A percentile compares a stretch with the other conserved stretches of the same genome.
Evolutionary conservation across 2,113 vertebrate species (phyloP).

Genomic region (Antidorcas marsupialis): DNA sequence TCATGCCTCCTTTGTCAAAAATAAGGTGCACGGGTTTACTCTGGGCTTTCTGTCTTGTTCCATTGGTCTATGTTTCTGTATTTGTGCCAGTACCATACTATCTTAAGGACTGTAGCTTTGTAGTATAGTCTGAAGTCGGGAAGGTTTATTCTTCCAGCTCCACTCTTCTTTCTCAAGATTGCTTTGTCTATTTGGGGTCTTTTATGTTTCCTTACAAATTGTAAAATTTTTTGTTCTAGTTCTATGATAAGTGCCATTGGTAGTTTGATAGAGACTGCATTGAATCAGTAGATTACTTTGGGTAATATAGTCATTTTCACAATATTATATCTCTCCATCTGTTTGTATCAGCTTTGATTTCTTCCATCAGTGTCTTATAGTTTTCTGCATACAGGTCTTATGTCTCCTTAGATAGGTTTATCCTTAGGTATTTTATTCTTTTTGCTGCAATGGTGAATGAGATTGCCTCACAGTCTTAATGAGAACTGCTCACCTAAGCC

Average conservation of each 20-base stretch:
- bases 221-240: background rate
- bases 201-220: background rate
- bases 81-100: background rate
- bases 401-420: background rate
- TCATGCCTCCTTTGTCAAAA: background rate
- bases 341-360: background rate
- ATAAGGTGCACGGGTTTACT: background rate
- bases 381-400: background rate
- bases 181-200: background rate
- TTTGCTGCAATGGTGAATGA: background rate
- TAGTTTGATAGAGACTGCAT: background rate
- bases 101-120: background rate
- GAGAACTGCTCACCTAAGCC: background rate
- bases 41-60: background rate
- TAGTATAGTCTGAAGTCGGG: background rate
- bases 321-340: background rate
- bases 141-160: background rate
- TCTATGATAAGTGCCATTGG: background rate
- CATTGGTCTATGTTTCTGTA: background rate
- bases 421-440: background rate
- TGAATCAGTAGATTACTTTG: background rate
- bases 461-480: background rate
- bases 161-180: background rate
- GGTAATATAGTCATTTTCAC: background rate
- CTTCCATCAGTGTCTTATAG: background rate